Base-by-base conservation (phyloP, 1,140 invertebrate genomes). In the Bombus soroeensis region DNA sequence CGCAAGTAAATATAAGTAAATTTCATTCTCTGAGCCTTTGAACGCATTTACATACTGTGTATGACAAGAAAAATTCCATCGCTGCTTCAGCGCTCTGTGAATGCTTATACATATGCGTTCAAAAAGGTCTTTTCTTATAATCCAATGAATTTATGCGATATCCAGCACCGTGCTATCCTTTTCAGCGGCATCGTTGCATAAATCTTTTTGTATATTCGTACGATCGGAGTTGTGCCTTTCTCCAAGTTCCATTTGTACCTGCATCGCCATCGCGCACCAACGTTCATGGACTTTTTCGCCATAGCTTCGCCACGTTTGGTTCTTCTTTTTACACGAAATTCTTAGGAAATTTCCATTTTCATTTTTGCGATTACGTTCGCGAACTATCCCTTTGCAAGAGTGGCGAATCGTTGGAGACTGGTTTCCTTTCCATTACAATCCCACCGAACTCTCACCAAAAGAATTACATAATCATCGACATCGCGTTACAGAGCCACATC, bases 141-240 rank as follows among this genome's bases (percentile, higher is more conserved):
- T 43, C 41, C 41, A 43, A 43, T 43, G 10, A 41, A 41, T 41
- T 41, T 41, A 41, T 41, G 39, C 39, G 39, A 41, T 1, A 41
- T 41, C 22, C 18, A 57, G 53, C 25, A 25, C 6, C 53, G 2
- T 57, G 53, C 53, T 9, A 57, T 9, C 53, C 2, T 25, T 57
- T 9, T 9, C 53, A 25, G 25, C 22, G 28, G 6, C 22, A n/a
- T 74, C 32, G 66, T 71, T 73, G 85, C 79, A 88, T 86, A 88
- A 90, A 89, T 22, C 43, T 15, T 66, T 71, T 74, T 85, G 64
- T 80, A 82, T 82, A 87, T 87, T 66, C 81, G 77, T 71, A 64
- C 53, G 18, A 72, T 47, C 84, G 22, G 71, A 85, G 37, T 64
- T 34, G 57, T 59, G 10, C 80, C 82, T 79, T 85, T 59, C 66